Evolutionary conservation across 1,140 invertebrate genomes (phyloP), one percentile per base, ranked within the genome.

Genomic region (Aphis gossypii): DNA sequence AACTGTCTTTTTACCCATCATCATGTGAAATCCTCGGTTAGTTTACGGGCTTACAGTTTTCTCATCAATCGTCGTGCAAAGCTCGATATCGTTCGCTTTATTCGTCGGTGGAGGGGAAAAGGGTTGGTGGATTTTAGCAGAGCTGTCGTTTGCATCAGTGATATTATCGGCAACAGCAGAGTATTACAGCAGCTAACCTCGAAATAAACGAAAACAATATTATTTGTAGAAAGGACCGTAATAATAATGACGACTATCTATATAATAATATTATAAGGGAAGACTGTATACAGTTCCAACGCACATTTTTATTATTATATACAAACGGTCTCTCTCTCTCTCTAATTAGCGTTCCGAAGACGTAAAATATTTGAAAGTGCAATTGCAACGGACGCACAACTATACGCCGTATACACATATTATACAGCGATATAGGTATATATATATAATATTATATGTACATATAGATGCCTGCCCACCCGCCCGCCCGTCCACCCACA

Each of bases 361-460:
- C 56, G 41, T 84, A 84, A 86, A 93, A 56, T 93, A 93, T 93
- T 93, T 93, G 92, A 86, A 93, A 93, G 92, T 93, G 92, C 92
- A 93, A 93, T 93, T 56, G 92, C 60, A 92, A 48, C 48, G 82
- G 68, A 48, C 90, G 30, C 68, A 25, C 90, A 25, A 30, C 35
- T 23, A 90, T 56, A 54, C 30, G n/a, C 30, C 30, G n/a, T 30
- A 48, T 87, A 46, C 20, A n/a, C 6, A 83, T 8, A 84, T 14
- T 14, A 41, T 44, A 84, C 23, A 84, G 11, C 38, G 7, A 41
- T 30, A 54, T 68, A n/a, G 60, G 30, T 4, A 30, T 30, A 11
- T 25, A 11, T 25, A 48, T 51, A 51, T 51, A 51, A 3, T 2
- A 11, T 18, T n/a, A 25, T 14, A 35, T 23, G 23, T 68, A 60